Conservation (phyloP, 2,113 vertebrate species). For the Abramis brama region DNA sequence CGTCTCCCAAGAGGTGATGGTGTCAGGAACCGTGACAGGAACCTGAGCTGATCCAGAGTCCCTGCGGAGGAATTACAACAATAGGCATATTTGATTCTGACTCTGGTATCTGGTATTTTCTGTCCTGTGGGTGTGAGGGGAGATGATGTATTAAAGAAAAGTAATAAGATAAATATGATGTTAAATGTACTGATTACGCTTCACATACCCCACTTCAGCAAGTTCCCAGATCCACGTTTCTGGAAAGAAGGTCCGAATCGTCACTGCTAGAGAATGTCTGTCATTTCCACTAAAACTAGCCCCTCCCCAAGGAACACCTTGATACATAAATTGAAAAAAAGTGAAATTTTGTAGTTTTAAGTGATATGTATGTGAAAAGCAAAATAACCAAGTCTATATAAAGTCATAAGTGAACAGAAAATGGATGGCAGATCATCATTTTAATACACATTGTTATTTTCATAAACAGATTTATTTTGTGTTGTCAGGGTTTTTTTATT, state of each 20-base stretch:
- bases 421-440: neutral
- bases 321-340: too few species aligned
- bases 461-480: too few species aligned
- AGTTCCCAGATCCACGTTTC: constrained; percentile 91
- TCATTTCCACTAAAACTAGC: too few species aligned
- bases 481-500: too few species aligned
- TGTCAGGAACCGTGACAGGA: constrained; percentile 79
- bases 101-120: neutral
- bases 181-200: neutral
- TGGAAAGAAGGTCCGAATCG: constrained; percentile 79
- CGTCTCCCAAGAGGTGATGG: constrained; percentile 88
- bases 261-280: constrained; percentile 31
- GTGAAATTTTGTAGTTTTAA: neutral
- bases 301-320: too few species aligned
- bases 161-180: neutral
- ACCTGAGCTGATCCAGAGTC: constrained; percentile 73
- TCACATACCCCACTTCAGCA: constrained; percentile 77
- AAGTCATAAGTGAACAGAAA: neutral
- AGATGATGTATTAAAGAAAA: neutral
- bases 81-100: neutral
- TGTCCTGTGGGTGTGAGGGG: neutral
- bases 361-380: neutral
- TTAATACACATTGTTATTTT: neutral
- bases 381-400: neutral
- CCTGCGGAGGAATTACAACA: constrained; percentile 64